phyloP scores from a whole-genome alignment of 2,113 vertebrate species.

The Naja naja region DNA sequence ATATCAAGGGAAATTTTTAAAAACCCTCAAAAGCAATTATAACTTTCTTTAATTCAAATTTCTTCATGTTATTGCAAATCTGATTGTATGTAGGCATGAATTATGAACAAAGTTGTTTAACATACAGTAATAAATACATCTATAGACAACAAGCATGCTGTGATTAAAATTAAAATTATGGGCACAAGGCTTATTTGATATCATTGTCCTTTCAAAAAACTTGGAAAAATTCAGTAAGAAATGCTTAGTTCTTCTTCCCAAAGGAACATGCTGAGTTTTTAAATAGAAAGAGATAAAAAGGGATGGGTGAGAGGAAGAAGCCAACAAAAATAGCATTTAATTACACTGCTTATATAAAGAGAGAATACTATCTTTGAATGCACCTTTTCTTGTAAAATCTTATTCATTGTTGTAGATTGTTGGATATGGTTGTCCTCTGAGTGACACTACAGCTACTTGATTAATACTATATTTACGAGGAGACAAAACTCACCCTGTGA shows the following conservation, averaged over 20 bases:
- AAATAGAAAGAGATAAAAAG: neutral
- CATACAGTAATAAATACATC: slow-evolving; percentile 20
- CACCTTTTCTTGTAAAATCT: neutral
- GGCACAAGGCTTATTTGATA: neutral
- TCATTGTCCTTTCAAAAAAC: neutral
- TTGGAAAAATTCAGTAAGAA: neutral
- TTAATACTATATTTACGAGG: neutral
- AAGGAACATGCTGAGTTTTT: neutral
- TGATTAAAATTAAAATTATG: slow-evolving; percentile 14
- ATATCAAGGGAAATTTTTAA: neutral
- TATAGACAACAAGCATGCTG: slow-evolving; percentile 3
- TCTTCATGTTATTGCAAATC: neutral
- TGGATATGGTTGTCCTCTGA: neutral
- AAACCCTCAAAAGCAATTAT: slow-evolving; percentile 8
- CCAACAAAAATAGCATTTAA: slow-evolving; percentile 8
- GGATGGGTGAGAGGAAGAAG: neutral
- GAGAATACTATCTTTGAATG: neutral
- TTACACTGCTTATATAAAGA: neutral
- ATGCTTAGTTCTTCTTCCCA: neutral
- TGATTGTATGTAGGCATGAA: slow-evolving; percentile 2
- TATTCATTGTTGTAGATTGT: neutral
- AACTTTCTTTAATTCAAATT: neutral
- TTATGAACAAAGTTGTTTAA: neutral
- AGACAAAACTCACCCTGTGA: neutral
- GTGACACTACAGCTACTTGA: neutral